Base-by-base conservation (phyloP, 2,113 vertebrate species). In the Limanda limanda region DNA sequence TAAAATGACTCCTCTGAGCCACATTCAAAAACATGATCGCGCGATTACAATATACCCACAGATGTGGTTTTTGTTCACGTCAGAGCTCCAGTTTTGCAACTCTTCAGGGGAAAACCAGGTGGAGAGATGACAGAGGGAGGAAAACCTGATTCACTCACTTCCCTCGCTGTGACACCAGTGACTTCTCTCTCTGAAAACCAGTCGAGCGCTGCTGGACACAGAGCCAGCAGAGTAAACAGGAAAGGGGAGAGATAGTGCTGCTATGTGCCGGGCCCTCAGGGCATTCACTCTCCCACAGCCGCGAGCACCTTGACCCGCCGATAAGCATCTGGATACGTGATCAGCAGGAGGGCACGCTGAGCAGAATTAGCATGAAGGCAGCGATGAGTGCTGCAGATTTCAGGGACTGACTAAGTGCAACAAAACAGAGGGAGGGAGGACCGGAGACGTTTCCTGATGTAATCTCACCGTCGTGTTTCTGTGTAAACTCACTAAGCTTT, bases 281-380 rank as follows among this genome's bases (percentile, higher is more conserved):
- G 69, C 90, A 83, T 76, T 87, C 85, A 87, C 88, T 92, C 86
- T 90, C 83, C 81, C 89, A 86, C 88, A 79, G 74, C 83, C 62
- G 2, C 9, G 0, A 85, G 76, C 79, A 86, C 87, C 83, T 88
- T 82, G 78, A 84, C 83, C 88, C 79, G 10, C 40, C 52, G 89
- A 91, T 86, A 84, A 75, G 65, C 55, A 82, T 86, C 77, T 71
- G 80, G 81, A 60, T 88, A 84, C 78, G 68, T 82, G 82, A 83
- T 66, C 9, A 27, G 60, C 56, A 31, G 51, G 54, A 76, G 75
- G 62, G 20, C 70, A 24, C 1, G 59, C 2, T 25, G 76, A 42
- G 20, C 17, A 25, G 25, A 65, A 63, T 24, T 60, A 64, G 51
- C 59, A 11, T 2, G 21, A 61, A 69, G 62, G 15, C 64, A 15